Base-by-base conservation (phyloP, 2,888 invertebrate species). In the Cistogaster globosa region DNA sequence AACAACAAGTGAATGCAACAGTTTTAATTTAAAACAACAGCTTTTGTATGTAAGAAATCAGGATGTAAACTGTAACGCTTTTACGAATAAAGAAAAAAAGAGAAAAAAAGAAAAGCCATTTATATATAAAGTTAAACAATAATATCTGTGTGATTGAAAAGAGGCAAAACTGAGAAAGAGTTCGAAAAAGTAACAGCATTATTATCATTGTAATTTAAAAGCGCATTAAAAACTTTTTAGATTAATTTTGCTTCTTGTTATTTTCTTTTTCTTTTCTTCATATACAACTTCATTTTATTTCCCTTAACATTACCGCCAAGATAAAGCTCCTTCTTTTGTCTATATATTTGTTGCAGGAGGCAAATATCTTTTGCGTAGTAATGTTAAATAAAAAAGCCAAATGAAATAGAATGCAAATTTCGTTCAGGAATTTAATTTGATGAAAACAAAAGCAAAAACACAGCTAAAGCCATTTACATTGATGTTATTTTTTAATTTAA, bases 141-240 rank as follows among this genome's bases (percentile, higher is more conserved):
- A 18, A 53, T 53, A 9, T 14, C n/a, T 53, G 51, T 18, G 51
- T 18, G 51, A 20, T 53, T 53, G 18, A 53, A 7, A 4, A 9
- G 18, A 32, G 48, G 22, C 6, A 42, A 38, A 42, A 16, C 22
- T 42, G 12, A 26, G 20, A 55, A 62, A 55, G 48, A 38, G 58
- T 76, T 62, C 5, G 38, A 32, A 42, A 69, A 69, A 18, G 18
- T 14, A 53, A 20, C 55, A 57, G 7, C 36, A 68, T 38, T 58
- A 76, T 38, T 65, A 78, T 83, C 84, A 79, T 82, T 80, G 83
- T 90, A 90, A 91, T 91, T 91, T 91, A 91, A 91, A 91, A 91
- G 89, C 90, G 90, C 90, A 91, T 91, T 91, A 91, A 91, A 91
- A 91, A 91, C 88, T 91, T 91, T 91, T 91, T 90, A 91, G 91